These are phyloP conservation scores for Phalacrocorax aristotelis DNA, from an alignment of 2,113 vertebrate genomes.

Conservation along the genomic window DNA sequence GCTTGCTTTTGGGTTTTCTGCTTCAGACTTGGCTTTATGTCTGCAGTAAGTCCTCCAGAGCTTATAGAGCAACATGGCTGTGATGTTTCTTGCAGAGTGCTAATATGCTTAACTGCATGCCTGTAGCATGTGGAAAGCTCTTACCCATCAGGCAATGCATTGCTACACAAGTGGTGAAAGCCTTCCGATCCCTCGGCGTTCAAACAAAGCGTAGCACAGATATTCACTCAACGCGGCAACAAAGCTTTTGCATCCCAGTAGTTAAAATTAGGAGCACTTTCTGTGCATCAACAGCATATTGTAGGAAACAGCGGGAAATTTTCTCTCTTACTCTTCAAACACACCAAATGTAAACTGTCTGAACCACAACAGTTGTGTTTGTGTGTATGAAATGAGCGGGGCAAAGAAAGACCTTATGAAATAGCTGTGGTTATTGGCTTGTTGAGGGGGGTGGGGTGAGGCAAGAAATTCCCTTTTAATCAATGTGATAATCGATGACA, in stretches of 20 bases:
- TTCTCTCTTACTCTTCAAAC: conserved; percentile 45
- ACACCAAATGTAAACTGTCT: conserved; percentile 73
- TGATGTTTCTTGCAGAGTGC: background rate
- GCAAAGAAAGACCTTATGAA: conserved; percentile 71
- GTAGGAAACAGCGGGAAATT: conserved; percentile 41
- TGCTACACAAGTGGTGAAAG: background rate
- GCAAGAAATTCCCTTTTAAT: conserved; percentile 84
- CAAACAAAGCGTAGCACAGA: background rate
- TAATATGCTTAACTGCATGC: background rate
- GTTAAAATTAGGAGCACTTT: conserved; percentile 51
- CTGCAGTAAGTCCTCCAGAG: background rate
- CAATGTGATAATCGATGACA: conserved; percentile 85
- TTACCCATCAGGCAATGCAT: background rate
- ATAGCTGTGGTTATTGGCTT: conserved; percentile 84
- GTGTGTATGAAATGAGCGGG: conserved; percentile 70
- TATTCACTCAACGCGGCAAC: fast-evolving
- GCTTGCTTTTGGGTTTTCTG: background rate
- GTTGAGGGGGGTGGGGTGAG: conserved; percentile 50
- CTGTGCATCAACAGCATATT: background rate
- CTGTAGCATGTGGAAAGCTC: background rate
- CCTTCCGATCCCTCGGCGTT: fast-evolving
- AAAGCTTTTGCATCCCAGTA: background rate
- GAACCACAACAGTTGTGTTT: conserved; percentile 76
- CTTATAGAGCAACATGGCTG: background rate
- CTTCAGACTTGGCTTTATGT: background rate